Conservation (phyloP, 2,797 vertebrate species). For the Enteromius argenteus region DNA sequence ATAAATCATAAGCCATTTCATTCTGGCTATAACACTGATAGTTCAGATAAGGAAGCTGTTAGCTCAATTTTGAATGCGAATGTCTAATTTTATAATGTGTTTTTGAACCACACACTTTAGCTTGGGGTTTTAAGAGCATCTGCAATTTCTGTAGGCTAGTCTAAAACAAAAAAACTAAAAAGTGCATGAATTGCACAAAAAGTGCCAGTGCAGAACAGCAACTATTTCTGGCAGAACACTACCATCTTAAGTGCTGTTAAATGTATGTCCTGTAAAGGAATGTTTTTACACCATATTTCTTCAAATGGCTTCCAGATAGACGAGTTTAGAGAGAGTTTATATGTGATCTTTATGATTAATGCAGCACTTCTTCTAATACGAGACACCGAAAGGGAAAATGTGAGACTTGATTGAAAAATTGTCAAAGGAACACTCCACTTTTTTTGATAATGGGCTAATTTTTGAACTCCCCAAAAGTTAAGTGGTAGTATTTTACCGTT, state of each 20-base stretch:
- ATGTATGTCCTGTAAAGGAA: neutral
- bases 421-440: too few relatives aligned
- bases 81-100: constrained; percentile 17
- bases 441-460: too few relatives aligned
- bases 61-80: neutral
- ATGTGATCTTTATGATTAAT: neutral
- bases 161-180: neutral
- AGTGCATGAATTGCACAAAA: constrained; percentile 13
- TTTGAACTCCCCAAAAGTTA: too few relatives aligned
- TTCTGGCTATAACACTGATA: neutral
- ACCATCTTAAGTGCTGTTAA: neutral
- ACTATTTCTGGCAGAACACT: neutral
- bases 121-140: neutral
- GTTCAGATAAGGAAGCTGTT: neutral
- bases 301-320: neutral
- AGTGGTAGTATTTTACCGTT: too few relatives aligned
- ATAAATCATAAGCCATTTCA: constrained; percentile 3
- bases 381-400: neutral
- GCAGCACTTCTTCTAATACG: neutral
- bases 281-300: neutral
- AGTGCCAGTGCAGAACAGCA: neutral
- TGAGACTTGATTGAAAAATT: neutral
- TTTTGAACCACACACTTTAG: neutral
- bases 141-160: neutral
- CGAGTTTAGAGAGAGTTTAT: neutral